Evolutionary conservation across 2,888 invertebrate genomes (phyloP), one percentile per base, ranked within the genome.

Genomic region (Acronicta psi): DNA sequence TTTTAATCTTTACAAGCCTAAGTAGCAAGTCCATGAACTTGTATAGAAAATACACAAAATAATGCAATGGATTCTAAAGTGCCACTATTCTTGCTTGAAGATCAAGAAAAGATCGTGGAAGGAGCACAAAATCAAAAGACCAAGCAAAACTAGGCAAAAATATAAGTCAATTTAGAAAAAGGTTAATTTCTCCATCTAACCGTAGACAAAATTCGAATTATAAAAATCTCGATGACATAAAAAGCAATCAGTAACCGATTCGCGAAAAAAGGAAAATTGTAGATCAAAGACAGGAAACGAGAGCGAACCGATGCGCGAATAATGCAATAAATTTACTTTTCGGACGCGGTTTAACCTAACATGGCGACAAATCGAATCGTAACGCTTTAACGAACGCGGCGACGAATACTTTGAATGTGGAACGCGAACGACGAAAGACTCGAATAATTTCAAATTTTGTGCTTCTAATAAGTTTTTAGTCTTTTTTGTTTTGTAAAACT

Each of bases 301-400:
- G 77, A 75, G 80, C 73, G 79, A 83, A 87, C 80, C 86, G 82
- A 81, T 75, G 86, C 88, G 86, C 67, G 75, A 79, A 83, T 90
- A 90, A 91, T 84, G 85, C 82, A 86, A 91, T 91, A 89, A 89
- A 87, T 84, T 86, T 82, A 80, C 80, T 84, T 87, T 84, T 85
- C 79, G 81, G 84, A 73, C 80, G 71, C 78, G 77, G 77, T 82
- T 82, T 71, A 61, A 69, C 69, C 80, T 79, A 85, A 85, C 82
- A 78, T 81, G 79, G 86, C 90, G 88, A 82, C 74, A 92, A 93
- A 93, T 93, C 86, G 89, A 89, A 91, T 92, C 83, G 78, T 63
- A 77, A 84, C 86, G 88, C 79, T 82, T 82, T 80, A 75, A 64
- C 80, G 84, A 81, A 81, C 81, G 71, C 73, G 54, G 59, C 70